phyloP scores from a whole-genome alignment of 2,888 invertebrate species.

The Epicampocera succincta region DNA sequence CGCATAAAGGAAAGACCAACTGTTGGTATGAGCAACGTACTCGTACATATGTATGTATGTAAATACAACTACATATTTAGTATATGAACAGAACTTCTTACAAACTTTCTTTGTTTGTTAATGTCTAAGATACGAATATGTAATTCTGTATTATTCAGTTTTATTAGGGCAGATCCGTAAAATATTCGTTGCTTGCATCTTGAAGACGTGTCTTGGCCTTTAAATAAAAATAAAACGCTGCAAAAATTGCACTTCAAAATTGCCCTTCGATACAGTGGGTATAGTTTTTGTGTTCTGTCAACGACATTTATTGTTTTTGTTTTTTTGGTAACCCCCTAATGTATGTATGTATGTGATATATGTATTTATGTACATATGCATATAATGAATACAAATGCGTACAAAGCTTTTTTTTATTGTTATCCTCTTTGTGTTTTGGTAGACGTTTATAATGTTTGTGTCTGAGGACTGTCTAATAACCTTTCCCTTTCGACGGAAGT shows the following conservation, averaged over 20 bases:
- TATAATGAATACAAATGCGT: neutral
- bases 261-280: too few relatives aligned
- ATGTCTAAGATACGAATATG: neutral
- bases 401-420: neutral
- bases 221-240: too few relatives aligned
- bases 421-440: slow-evolving; percentile 34
- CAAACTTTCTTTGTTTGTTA: slow-evolving; percentile 7
- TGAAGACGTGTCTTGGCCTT: too few relatives aligned
- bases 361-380: neutral
- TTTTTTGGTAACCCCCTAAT: neutral
- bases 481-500: slow-evolving; percentile 75
- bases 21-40: neutral
- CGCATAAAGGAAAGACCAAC: slow-evolving; percentile 20
- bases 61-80: too few relatives aligned
- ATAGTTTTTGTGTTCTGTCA: too few relatives aligned
- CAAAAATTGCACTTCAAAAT: too few relatives aligned
- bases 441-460: slow-evolving; percentile 50
- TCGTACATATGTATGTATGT: neutral
- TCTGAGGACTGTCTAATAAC: slow-evolving; percentile 76
- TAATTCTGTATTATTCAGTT: neutral
- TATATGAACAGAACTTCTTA: too few relatives aligned
- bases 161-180: slow-evolving; percentile 1
- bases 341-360: neutral
- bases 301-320: too few relatives aligned
- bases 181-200: too few relatives aligned